These are phyloP conservation scores for Brachionus sp. DNA, from an alignment of 1,140 invertebrate species.

Conservation along the genomic window DNA sequence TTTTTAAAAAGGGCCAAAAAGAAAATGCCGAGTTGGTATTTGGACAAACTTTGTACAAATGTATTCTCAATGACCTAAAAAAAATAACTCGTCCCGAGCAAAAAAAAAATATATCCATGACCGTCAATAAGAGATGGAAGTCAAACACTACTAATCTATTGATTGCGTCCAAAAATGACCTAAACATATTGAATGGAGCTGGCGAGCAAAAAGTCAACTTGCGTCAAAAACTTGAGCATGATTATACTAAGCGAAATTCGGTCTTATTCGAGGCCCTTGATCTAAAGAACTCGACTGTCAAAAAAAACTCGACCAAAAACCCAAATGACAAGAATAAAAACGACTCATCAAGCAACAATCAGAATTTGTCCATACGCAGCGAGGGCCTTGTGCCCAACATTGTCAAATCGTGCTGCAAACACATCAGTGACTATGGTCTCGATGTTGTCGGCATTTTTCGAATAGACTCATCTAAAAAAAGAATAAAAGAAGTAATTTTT, in stretches of 20 bases:
- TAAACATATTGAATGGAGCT: not conserved
- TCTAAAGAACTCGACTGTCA: not conserved
- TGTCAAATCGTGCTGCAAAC: conserved; percentile 33
- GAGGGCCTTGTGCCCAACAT: conserved; percentile 40
- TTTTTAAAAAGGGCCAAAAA: conserved; percentile 1
- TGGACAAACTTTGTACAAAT: conserved; percentile 39
- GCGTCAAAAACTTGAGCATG: not conserved
- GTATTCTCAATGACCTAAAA: conserved; percentile 43
- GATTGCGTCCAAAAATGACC: conserved; percentile 34
- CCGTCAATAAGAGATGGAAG: not conserved
- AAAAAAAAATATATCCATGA: not conserved
- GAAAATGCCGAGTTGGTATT: not conserved
- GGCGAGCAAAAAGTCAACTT: not conserved
- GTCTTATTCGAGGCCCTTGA: conserved; percentile 39
- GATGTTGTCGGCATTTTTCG: conserved; percentile 28
- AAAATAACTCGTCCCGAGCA: not conserved
- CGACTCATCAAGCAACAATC: not conserved
- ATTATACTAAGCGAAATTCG: conserved; percentile 30
- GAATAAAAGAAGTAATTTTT: conserved; percentile 29
- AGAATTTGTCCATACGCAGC: conserved; percentile 34
- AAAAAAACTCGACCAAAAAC: not conserved
- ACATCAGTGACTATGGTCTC: conserved; percentile 36
- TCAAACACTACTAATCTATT: conserved; percentile 23
- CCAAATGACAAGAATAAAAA: not conserved
- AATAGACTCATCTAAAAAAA: conserved; percentile 42